Conservation (phyloP, 2,113 vertebrate species). For the Crotophaga sulcirostris region DNA sequence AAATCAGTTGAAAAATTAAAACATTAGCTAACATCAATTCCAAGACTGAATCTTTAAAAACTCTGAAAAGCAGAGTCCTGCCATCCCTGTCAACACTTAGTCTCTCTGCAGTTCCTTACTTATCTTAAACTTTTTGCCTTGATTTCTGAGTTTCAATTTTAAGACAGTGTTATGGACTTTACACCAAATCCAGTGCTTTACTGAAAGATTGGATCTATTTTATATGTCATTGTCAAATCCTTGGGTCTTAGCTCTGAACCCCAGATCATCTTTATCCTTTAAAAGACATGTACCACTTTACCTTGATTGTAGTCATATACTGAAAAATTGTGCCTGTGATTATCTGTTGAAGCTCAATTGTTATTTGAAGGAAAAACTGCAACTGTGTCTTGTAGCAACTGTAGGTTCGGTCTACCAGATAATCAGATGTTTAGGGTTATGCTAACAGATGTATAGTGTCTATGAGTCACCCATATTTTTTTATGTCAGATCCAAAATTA, state of each 20-base stretch:
- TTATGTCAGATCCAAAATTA: constrained; percentile 37
- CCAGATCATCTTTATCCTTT: neutral
- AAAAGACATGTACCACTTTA: neutral
- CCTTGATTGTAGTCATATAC: neutral
- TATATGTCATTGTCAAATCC: neutral
- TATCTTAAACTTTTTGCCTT: neutral
- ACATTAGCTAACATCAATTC: neutral
- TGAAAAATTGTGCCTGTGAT: neutral
- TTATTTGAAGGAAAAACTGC: neutral
- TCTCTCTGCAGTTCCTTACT: neutral
- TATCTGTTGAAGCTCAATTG: neutral
- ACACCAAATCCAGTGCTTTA: neutral
- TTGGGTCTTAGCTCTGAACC: neutral
- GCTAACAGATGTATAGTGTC: neutral
- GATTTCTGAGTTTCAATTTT: neutral
- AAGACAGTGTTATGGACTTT: neutral
- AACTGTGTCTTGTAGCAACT: neutral
- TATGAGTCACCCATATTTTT: constrained; percentile 24
- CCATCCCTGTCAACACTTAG: neutral
- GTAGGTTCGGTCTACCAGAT: neutral
- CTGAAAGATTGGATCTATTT: neutral
- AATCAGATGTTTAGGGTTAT: constrained; percentile 30
- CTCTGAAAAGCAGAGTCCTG: neutral
- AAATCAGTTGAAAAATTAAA: neutral
- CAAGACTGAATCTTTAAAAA: neutral